Evolutionary conservation across 2,113 vertebrate genomes (phyloP).

Genomic region (Amazona guildingii): DNA sequence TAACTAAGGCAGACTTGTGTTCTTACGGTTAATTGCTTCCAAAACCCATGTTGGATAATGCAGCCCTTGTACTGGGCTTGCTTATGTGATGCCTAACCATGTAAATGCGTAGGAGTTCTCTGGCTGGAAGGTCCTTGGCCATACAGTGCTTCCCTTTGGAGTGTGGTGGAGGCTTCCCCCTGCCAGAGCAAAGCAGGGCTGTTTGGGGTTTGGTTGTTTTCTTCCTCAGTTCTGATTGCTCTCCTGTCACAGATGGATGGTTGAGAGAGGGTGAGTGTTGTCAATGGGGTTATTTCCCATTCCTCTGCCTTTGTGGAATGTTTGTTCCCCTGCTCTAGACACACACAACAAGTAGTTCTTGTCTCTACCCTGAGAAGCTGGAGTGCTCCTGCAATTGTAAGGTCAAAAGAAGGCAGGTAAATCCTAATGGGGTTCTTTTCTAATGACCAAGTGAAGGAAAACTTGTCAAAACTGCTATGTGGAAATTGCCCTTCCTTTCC

Average conservation of each 20-base stretch:
- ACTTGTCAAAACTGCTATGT: background rate
- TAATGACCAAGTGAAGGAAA: background rate
- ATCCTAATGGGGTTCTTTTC: background rate
- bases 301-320: background rate
- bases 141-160: background rate
- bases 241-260: background rate
- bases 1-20: background rate
- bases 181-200: background rate
- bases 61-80: background rate
- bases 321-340: background rate
- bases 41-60: background rate
- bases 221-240: background rate
- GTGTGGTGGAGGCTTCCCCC: background rate
- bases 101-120: background rate
- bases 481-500: background rate
- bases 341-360: background rate
- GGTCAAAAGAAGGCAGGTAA: background rate
- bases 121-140: background rate
- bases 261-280: background rate
- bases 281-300: background rate
- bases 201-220: accelerated
- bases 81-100: background rate
- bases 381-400: background rate
- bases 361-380: background rate
- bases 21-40: background rate